A percentile compares a stretch with the other conserved stretches of the same genome.
These are phyloP conservation scores for Acromyrmex charruanus DNA, from an alignment of 1,140 invertebrate species.

Conservation along the genomic window DNA sequence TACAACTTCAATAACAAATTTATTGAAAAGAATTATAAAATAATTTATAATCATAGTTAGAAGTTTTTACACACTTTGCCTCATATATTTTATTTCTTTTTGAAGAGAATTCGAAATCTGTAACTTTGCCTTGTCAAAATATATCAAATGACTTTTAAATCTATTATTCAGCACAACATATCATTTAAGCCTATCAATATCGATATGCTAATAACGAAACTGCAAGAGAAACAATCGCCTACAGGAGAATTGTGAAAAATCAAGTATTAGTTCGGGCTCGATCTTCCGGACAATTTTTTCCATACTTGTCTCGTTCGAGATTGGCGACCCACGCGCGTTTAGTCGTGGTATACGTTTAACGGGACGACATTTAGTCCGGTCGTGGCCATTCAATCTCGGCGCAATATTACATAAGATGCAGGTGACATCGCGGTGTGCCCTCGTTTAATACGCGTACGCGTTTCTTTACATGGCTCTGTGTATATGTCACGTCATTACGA, in stretches of 20 bases:
- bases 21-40: not conserved
- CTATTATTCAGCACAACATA: not conserved
- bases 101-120: not conserved
- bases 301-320: slow-evolving; percentile 57
- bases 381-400: slow-evolving; percentile 42
- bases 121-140: not conserved
- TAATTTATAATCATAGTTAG: not conserved
- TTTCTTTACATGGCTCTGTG: slow-evolving; percentile 61
- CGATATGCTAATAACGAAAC: not conserved
- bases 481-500: slow-evolving; percentile 75
- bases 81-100: not conserved
- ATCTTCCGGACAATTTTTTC: not conserved
- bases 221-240: slow-evolving; percentile 15
- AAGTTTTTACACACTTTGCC: not conserved
- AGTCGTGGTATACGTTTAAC: slow-evolving; percentile 60
- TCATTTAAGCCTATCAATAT: not conserved
- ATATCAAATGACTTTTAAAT: not conserved
- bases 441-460: slow-evolving; percentile 66
- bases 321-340: slow-evolving; percentile 64
- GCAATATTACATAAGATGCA: slow-evolving; percentile 66
- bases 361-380: slow-evolving; percentile 69
- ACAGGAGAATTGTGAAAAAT: slow-evolving; percentile 21
- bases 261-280: slow-evolving; percentile 7
- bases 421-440: slow-evolving; percentile 68
- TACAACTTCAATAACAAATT: not conserved